A percentile compares a stretch with the other conserved stretches of the same genome.
Evolutionary conservation across 2,888 invertebrate species (phyloP).

Genomic region (Tenthredo amoena): DNA sequence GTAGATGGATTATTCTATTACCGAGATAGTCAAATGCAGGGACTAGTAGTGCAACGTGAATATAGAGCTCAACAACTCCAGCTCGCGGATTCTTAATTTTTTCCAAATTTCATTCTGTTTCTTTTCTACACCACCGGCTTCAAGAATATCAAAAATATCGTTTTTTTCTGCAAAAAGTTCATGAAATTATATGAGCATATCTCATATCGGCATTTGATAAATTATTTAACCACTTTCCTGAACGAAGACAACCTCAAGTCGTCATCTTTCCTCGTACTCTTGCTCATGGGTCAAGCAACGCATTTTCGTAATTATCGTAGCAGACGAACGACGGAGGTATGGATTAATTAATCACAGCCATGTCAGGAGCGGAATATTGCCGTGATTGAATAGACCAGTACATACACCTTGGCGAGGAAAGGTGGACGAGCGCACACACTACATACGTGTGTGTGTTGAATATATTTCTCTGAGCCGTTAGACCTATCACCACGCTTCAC

Average conservation of each 20-base stretch:
- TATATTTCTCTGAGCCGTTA: background rate
- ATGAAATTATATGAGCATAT: background rate
- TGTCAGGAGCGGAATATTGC: slow-evolving; percentile 30
- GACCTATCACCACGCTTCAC: background rate
- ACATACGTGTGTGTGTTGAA: background rate
- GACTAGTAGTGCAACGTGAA: background rate
- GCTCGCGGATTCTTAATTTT: background rate
- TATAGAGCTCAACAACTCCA: slow-evolving; percentile 25
- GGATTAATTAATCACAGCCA: slow-evolving; percentile 47
- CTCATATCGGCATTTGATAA: background rate
- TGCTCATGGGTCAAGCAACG: slow-evolving; percentile 19
- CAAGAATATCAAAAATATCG: background rate
- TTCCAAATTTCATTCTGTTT: background rate
- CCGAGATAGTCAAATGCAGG: slow-evolving; percentile 66
- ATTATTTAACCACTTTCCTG: background rate
- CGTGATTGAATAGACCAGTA: slow-evolving; percentile 39
- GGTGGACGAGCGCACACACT: background rate
- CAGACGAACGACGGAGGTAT: background rate
- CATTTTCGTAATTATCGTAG: slow-evolving; percentile 48
- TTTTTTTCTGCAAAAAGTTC: background rate
- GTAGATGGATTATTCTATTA: slow-evolving; percentile 71
- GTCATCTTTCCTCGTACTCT: background rate
- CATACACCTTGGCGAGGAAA: background rate
- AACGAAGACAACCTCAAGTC: background rate
- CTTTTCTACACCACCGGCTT: background rate